phyloP scores from a whole-genome alignment of 2,113 vertebrate species.

The Gorsachius goisagi region DNA sequence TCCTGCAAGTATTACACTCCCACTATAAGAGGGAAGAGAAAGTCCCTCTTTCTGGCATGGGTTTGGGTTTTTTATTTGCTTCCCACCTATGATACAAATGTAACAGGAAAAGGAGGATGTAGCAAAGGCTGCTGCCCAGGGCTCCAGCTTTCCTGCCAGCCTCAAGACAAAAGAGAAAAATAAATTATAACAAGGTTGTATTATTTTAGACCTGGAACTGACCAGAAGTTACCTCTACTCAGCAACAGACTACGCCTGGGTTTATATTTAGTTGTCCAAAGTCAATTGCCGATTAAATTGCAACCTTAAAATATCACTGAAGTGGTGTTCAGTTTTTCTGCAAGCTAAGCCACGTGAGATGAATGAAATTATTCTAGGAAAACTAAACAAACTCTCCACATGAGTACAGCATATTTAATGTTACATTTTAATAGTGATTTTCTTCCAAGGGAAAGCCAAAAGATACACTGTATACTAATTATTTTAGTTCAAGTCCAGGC shows the following conservation, averaged over 20 bases:
- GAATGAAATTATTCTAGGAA: slow-evolving; percentile 30
- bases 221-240: background rate
- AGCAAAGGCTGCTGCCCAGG: background rate
- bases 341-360: background rate
- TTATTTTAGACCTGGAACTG: background rate
- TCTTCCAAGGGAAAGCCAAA: background rate
- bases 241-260: background rate
- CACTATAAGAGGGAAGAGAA: rapidly evolving
- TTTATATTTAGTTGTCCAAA: slow-evolving; percentile 52
- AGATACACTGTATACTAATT: background rate
- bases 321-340: slow-evolving; percentile 5
- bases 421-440: background rate
- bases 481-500: background rate
- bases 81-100: background rate
- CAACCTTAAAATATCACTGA: slow-evolving; percentile 36
- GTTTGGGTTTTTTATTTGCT: background rate
- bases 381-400: background rate
- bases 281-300: slow-evolving; percentile 12
- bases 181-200: background rate
- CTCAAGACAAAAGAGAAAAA: background rate
- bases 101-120: background rate
- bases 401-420: background rate
- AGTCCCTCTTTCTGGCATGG: background rate
- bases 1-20: background rate
- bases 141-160: background rate